These are phyloP conservation scores for Hestina assimilis DNA, from an alignment of 1,140 invertebrate species.

Conservation along the genomic window DNA sequence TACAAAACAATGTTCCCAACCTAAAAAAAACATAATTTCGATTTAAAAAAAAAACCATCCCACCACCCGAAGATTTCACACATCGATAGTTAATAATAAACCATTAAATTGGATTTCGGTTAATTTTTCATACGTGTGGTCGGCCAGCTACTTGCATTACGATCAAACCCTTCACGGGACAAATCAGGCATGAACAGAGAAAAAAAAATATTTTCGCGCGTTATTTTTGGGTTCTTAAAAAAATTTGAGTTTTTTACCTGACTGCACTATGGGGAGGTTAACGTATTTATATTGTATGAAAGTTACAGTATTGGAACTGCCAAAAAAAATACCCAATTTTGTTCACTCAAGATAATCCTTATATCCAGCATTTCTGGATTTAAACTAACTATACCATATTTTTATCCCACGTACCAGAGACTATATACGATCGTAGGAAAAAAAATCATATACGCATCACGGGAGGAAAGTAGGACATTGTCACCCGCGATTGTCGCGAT, in stretches of 20 bases:
- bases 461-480: too few species aligned
- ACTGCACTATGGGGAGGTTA: too few species aligned
- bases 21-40: not conserved
- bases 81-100: conserved; percentile 46
- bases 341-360: too few species aligned
- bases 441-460: too few species aligned
- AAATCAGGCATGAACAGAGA: conserved; percentile 39
- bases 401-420: too few species aligned
- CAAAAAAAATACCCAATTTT: not conserved
- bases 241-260: not conserved
- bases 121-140: conserved; percentile 53
- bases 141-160: conserved; percentile 58
- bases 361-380: too few species aligned
- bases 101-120: conserved; percentile 60
- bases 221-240: conserved; percentile 8
- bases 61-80: conserved; percentile 33
- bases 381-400: too few species aligned
- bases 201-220: conserved; percentile 14
- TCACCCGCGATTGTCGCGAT: too few species aligned
- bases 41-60: not conserved
- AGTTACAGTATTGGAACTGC: too few species aligned
- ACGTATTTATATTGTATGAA: too few species aligned
- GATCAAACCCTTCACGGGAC: conserved; percentile 50
- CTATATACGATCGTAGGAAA: too few species aligned
- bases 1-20: not conserved